Percentiles rank a stretch among this genome's conserved stretches.
Conservation (phyloP, 2,113 vertebrate genomes). For the Cephalopterus ornatus region DNA sequence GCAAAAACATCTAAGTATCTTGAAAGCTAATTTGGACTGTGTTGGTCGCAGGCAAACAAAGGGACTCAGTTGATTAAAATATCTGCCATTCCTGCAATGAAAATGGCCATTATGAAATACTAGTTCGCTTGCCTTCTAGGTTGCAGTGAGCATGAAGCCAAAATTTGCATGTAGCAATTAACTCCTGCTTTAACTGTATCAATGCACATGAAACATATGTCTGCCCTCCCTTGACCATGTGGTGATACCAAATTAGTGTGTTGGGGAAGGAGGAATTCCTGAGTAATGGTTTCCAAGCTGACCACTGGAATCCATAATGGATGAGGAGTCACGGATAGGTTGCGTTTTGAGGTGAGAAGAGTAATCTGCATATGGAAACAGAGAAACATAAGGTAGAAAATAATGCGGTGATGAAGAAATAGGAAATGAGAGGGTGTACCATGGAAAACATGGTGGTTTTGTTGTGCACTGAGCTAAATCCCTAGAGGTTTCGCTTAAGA, state of each 20-base stretch:
- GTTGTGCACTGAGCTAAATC: not conserved
- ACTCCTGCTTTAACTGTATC: not conserved
- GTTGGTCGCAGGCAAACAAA: not conserved
- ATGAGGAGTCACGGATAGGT: not conserved
- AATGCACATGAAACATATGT: not conserved
- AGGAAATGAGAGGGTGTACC: not conserved
- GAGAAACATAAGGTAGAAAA: not conserved
- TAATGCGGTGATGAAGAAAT: not conserved
- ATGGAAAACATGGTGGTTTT: not conserved
- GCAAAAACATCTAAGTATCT: not conserved
- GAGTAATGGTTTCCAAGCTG: not conserved
- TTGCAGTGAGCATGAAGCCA: not conserved
- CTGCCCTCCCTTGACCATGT: fast-evolving
- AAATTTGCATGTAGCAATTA: not conserved
- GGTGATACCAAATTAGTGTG: not conserved
- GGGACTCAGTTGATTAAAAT: not conserved
- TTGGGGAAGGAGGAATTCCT: not conserved
- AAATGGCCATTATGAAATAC: not conserved
- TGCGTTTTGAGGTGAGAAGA: not conserved
- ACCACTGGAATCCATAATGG: not conserved
- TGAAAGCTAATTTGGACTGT: not conserved
- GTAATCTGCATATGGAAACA: not conserved
- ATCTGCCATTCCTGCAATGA: not conserved
- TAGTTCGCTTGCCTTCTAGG: not conserved
- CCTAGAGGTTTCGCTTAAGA: not conserved